Evolutionary conservation across 2,888 invertebrate species (phyloP).

Genomic region (Latrodectus hesperus): DNA sequence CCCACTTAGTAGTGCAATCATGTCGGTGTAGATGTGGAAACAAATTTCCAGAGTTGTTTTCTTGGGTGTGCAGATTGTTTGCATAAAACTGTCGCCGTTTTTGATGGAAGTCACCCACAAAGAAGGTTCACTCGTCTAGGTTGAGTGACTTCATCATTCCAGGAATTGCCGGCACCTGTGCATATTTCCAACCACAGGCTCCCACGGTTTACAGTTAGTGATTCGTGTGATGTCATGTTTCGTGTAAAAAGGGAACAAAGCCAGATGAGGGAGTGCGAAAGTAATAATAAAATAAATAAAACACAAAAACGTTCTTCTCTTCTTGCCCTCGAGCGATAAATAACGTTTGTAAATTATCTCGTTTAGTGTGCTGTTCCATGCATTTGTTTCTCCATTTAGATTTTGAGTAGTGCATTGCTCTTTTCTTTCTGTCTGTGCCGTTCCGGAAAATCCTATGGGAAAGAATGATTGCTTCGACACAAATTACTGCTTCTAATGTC

Average conservation of each 20-base stretch:
- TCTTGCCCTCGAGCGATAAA: background rate
- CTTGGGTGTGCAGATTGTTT: background rate
- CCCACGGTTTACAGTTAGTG: background rate
- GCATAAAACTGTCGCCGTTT: background rate
- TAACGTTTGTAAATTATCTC: background rate
- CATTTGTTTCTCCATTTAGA: background rate
- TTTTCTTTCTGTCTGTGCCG: no score
- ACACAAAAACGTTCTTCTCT: background rate
- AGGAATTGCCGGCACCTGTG: background rate
- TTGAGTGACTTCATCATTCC: background rate
- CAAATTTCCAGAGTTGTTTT: no score
- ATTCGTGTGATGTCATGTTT: background rate
- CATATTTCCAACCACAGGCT: background rate
- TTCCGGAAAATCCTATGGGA: no score
- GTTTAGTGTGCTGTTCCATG: background rate
- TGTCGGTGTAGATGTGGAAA: no score
- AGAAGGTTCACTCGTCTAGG: background rate
- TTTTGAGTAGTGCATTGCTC: no score
- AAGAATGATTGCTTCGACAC: no score
- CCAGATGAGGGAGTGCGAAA: slow-evolving; percentile 9
- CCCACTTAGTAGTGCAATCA: no score
- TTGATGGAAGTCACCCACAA: background rate
- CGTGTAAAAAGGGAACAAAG: slow-evolving; percentile 4
- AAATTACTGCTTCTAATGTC: no score
- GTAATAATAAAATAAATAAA: background rate